These are phyloP conservation scores for Nothobranchius furzeri DNA, from an alignment of 2,113 vertebrate species.

Conservation along the genomic window DNA sequence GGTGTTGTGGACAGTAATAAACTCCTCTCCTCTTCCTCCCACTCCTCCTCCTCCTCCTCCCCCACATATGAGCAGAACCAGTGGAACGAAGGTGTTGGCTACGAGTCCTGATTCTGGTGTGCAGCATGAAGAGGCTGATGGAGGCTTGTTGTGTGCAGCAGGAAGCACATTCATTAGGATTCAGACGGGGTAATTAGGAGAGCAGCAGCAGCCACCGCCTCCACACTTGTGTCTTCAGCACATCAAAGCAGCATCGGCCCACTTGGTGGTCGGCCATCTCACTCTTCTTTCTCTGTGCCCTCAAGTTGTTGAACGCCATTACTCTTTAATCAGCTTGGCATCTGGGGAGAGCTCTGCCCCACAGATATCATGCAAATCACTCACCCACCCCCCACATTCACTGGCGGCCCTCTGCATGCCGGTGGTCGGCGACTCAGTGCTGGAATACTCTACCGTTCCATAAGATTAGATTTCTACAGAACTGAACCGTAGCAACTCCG, in stretches of 20 bases:
- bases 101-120: background rate
- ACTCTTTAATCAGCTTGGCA: conserved; percentile 68
- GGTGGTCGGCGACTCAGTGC: conserved; percentile 23
- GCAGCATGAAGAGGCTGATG: background rate
- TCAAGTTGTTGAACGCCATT: conserved; percentile 49
- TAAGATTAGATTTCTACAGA: conserved; percentile 11
- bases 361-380: conserved; percentile 61
- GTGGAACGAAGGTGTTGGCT: too few relatives aligned
- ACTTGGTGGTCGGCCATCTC: conserved; percentile 50
- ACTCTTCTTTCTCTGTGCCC: conserved; percentile 36
- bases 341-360: conserved; percentile 47
- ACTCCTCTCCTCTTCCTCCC: too few relatives aligned
- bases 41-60: too few relatives aligned
- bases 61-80: too few relatives aligned
- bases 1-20: too few relatives aligned
- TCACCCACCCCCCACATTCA: background rate
- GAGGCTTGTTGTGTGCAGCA: background rate
- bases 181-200: conserved; percentile 55
- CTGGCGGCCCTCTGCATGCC: conserved; percentile 11
- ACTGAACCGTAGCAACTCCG: background rate
- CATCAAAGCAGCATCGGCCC: conserved; percentile 53
- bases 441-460: conserved; percentile 2
- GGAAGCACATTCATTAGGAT: conserved; percentile 45
- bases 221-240: conserved; percentile 27
- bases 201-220: conserved; percentile 26